Evolutionary conservation across 2,113 vertebrate species (phyloP).

Genomic region (Sclerurus mexicanus): DNA sequence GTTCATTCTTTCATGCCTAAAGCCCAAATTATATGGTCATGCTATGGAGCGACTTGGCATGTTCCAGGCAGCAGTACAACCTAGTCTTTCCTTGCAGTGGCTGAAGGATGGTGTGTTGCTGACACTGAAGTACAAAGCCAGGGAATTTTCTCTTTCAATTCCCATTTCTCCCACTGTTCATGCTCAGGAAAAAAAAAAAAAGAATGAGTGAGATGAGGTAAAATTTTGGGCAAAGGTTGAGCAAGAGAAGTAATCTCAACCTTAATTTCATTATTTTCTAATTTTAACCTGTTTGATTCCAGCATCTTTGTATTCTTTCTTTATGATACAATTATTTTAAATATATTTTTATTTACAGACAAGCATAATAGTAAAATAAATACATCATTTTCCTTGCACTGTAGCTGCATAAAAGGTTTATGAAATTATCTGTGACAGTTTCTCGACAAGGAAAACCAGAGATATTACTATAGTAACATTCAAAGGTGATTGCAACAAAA

Average conservation of each 20-base stretch:
- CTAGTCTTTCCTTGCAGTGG: not conserved
- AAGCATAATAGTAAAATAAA: not conserved
- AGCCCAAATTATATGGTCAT: not conserved
- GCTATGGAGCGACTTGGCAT: not conserved
- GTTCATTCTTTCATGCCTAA: not conserved
- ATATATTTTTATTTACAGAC: not conserved
- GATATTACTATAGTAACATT: constrained; percentile 54
- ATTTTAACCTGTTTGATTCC: not conserved
- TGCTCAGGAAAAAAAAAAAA: not conserved
- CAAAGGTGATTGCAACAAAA: not conserved
- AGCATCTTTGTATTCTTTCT: not conserved
- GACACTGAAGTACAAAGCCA: not conserved
- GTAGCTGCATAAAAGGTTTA: not conserved
- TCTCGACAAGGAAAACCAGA: not conserved
- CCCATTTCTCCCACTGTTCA: not conserved
- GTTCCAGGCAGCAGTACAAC: not conserved
- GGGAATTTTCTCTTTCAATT: not conserved
- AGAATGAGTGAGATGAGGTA: not conserved
- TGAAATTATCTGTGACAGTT: not conserved
- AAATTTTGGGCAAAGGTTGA: not conserved
- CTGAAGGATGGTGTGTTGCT: not conserved
- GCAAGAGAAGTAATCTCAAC: not conserved
- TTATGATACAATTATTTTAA: not conserved
- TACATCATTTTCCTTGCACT: not conserved
- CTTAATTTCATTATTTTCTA: not conserved